Evolutionary conservation across 2,888 invertebrate genomes (phyloP).

Genomic region (Ptilodon capucinus): DNA sequence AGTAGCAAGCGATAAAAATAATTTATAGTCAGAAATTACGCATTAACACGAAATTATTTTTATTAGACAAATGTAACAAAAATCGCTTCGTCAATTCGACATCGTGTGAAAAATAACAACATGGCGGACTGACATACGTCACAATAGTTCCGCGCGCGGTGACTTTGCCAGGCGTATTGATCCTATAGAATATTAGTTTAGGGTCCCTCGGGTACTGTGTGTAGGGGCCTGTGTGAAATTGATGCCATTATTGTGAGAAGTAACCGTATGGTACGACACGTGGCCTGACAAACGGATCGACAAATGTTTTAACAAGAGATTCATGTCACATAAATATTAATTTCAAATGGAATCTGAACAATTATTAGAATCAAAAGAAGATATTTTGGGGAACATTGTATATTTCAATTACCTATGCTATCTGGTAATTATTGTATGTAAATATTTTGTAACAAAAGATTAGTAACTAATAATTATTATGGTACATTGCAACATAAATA

Average conservation of each 20-base stretch:
- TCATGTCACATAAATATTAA: neutral
- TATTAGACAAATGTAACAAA: too few species aligned
- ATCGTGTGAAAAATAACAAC: conserved; percentile 50
- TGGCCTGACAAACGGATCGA: conserved; percentile 30
- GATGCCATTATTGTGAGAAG: conserved; percentile 59
- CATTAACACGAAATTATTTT: too few species aligned
- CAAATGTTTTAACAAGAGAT: conserved; percentile 30
- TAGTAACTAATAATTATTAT: too few species aligned
- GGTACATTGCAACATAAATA: neutral
- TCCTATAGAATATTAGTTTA: conserved; percentile 48
- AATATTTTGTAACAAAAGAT: too few species aligned
- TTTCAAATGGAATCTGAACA: neutral
- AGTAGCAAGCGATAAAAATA: too few species aligned
- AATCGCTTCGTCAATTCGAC: conserved; percentile 34
- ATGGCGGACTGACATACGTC: conserved; percentile 33
- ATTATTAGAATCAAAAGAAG: too few species aligned
- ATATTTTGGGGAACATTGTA: too few species aligned
- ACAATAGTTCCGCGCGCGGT: conserved; percentile 43
- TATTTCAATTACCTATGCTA: too few species aligned
- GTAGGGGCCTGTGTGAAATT: conserved; percentile 59
- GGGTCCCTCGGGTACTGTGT: conserved; percentile 38
- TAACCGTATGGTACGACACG: conserved; percentile 28
- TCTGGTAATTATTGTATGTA: too few species aligned
- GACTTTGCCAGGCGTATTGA: conserved; percentile 52
- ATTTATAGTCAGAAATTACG: neutral